Base-by-base conservation (phyloP, 2,888 invertebrate species). In the Clivina fossor region DNA sequence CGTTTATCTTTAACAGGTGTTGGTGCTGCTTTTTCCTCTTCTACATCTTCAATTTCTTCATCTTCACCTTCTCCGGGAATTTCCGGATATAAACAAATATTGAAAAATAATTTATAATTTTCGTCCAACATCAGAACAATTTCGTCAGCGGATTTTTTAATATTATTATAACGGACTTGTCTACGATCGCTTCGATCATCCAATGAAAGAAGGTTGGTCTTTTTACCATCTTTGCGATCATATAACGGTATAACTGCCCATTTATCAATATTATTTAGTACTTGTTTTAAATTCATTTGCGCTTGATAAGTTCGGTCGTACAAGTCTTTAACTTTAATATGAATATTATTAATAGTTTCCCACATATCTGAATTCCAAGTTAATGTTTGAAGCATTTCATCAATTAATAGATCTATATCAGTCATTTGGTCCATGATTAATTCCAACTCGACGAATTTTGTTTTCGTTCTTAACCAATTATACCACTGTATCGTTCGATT, bases 301-400 rank as follows among this genome's bases (percentile, higher is more conserved):
- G 87, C 84, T 35, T 78, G 78, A 4, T 81, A 72, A 3, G 89
- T 80, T 15, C 90, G 78, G 49, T 80, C 78, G 67, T 90, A 85
- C 4, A 94, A 73, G 58, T 86, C 82, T 66, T 86, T 81, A 1
- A 91, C 83, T 20, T 81, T 79, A 4, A 79, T 70, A 60, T 85
- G 82, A 4, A 91, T 81, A 57, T 80, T 78, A 4, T 83, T 79
- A 66, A 92, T 83, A 74, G 86, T 86, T 2, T 82, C 82, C 65
- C 84, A 80, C 60, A 85, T 88, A 65, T 86, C 83, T 56, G 83
- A 83, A 60, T 84, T 84, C 95, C 95, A 96, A 49, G 83, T 88
- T 37, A 90, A 78, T 20, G 80, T 78, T 24, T 78, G 77, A 50
- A 89, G 84, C 0, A 90, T 85, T 5, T 82, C 77, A 40, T 84